A percentile compares a stretch with the other conserved stretches of the same genome.
Evolutionary conservation across 2,888 invertebrate genomes (phyloP).

Genomic region (Schrankia costaestrigalis): DNA sequence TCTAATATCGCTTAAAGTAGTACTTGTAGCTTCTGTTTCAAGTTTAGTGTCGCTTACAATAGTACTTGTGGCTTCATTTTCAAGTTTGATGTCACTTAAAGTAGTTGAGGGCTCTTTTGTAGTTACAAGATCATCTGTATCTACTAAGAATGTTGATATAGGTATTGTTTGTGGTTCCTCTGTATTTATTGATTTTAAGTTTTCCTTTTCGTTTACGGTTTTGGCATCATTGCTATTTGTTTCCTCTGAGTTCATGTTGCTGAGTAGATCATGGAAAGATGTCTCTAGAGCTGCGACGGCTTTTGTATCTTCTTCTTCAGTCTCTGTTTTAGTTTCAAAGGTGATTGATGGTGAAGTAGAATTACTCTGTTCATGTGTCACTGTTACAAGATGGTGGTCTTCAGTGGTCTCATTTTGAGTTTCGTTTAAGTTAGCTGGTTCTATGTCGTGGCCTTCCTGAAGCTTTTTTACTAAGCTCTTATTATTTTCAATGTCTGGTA

Average conservation of each 20-base stretch:
- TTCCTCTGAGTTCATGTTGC: too few relatives aligned
- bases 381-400: constrained; percentile 1
- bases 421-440: constrained; percentile 61
- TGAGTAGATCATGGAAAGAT: too few relatives aligned
- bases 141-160: constrained; percentile 60
- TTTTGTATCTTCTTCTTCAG: constrained; percentile 23
- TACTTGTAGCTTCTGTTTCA: constrained; percentile 25
- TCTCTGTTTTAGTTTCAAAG: too few relatives aligned
- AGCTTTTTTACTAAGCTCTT: constrained; percentile 80
- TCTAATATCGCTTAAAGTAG: constrained; percentile 23
- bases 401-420: constrained; percentile 68
- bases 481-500: constrained; percentile 83
- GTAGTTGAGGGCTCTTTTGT: constrained; percentile 32
- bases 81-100: constrained; percentile 22
- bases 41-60: constrained; percentile 22
- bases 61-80: constrained; percentile 24
- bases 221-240: constrained; percentile 21
- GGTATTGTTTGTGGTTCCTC: constrained; percentile 37
- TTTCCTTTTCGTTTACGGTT: constrained; percentile 1
- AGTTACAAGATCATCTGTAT: constrained; percentile 66
- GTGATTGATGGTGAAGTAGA: too few relatives aligned
- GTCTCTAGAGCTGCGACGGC: too few relatives aligned
- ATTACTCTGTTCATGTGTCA: not conserved
- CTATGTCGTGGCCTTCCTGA: constrained; percentile 78
- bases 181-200: constrained; percentile 9